phyloP scores from a whole-genome alignment of 2,113 vertebrate genomes.

The Struthio camelus region DNA sequence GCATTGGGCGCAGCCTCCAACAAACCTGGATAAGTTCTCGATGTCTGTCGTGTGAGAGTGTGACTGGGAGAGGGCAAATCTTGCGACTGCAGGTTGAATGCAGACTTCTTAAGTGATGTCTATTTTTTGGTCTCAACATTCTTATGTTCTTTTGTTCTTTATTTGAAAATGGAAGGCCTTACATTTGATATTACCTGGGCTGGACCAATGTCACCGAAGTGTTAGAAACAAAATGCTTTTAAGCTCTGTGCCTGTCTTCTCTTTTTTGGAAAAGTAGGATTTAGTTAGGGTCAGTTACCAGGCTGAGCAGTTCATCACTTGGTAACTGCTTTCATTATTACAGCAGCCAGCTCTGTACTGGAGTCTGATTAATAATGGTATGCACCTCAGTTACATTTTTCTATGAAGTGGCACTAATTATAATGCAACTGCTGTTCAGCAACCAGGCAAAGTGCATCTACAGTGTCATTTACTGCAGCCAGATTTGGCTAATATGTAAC shows the following conservation, averaged over 20 bases:
- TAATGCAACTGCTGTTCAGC: slow-evolving; percentile 59
- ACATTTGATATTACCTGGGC: not conserved
- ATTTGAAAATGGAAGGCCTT: not conserved
- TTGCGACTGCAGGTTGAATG: not conserved
- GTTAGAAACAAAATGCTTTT: slow-evolving; percentile 54
- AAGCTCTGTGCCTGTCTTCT: slow-evolving; percentile 11
- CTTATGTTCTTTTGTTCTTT: not conserved
- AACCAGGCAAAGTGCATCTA: slow-evolving; percentile 59
- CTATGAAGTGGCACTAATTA: slow-evolving; percentile 69
- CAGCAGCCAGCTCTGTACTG: slow-evolving; percentile 45
- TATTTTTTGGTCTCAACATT: slow-evolving; percentile 23
- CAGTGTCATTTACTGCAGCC: slow-evolving; percentile 45
- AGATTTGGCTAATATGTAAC: slow-evolving; percentile 46
- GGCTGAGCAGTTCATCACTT: slow-evolving; percentile 53
- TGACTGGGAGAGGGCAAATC: not conserved
- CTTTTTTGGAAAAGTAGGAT: slow-evolving; percentile 32
- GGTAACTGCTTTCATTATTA: slow-evolving; percentile 62
- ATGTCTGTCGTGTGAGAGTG: not conserved
- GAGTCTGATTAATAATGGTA: slow-evolving; percentile 69
- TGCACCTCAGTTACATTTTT: slow-evolving; percentile 48
- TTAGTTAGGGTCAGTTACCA: slow-evolving; percentile 60
- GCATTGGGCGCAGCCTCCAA: not conserved
- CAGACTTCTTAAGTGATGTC: not conserved
- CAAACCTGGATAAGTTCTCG: not conserved
- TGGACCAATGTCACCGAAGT: not conserved